These are phyloP conservation scores for Tachycineta bicolor DNA, from an alignment of 2,113 vertebrate species.

Conservation along the genomic window DNA sequence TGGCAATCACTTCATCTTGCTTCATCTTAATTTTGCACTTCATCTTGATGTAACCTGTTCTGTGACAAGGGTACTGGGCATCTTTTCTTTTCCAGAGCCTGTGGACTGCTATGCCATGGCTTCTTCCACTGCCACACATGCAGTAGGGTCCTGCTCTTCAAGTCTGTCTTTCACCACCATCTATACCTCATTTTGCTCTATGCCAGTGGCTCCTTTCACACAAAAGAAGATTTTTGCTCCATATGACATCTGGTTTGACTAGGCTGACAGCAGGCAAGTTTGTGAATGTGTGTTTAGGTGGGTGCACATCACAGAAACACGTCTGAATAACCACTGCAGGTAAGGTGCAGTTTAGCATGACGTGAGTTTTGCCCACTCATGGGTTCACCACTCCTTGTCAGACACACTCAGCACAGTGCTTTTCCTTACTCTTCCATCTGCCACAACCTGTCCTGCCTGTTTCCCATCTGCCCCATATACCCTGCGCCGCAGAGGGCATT, in stretches of 20 bases:
- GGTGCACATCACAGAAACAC: neutral
- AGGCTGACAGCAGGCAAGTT: neutral
- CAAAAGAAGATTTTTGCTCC: neutral
- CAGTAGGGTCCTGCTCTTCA: neutral
- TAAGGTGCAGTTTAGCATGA: neutral
- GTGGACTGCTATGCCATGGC: neutral
- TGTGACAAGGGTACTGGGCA: neutral
- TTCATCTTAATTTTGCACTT: neutral
- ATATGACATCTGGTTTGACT: neutral
- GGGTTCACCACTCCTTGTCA: accelerated
- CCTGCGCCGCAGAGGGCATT: neutral
- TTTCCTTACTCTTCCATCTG: neutral
- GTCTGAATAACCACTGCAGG: neutral
- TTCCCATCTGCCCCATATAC: neutral
- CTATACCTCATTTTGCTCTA: neutral
- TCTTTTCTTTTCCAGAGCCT: neutral
- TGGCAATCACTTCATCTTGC: neutral
- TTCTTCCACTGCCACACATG: neutral
- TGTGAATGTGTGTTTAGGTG: neutral
- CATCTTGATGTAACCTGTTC: neutral
- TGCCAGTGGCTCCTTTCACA: neutral
- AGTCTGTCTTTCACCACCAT: neutral
- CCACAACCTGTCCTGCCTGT: accelerated
- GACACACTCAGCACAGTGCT: neutral
- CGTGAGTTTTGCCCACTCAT: accelerated